These are phyloP conservation scores for Aptenodytes patagonicus DNA, from an alignment of 2,113 vertebrate genomes.

Conservation along the genomic window DNA sequence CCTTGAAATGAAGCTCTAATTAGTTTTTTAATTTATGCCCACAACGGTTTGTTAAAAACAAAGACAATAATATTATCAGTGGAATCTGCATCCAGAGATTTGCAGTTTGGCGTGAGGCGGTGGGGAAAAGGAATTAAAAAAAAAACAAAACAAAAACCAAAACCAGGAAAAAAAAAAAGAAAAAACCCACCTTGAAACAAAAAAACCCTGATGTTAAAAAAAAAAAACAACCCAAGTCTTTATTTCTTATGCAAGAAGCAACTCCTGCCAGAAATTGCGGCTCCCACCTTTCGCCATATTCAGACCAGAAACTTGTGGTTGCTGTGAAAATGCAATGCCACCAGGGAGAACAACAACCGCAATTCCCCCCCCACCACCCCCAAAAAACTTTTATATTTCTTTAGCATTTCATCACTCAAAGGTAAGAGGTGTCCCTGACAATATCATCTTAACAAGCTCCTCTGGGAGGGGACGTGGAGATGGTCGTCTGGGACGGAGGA, in stretches of 20 bases:
- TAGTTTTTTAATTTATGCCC: not conserved
- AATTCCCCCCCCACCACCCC: rapidly evolving
- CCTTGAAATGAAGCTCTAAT: not conserved
- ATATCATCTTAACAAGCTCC: not conserved
- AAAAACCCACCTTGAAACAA: not conserved
- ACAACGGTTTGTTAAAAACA: not conserved
- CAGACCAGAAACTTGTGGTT: not conserved
- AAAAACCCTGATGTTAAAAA: rapidly evolving
- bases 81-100: not conserved
- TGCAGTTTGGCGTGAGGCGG: not conserved
- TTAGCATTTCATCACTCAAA: not conserved
- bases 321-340: too few relatives aligned
- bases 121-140: not conserved
- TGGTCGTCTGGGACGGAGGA: rapidly evolving
- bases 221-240: not conserved
- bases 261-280: not conserved
- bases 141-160: not conserved
- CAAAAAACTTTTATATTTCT: not conserved
- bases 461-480: not conserved
- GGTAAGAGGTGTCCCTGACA: not conserved
- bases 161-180: not conserved
- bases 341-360: not conserved
- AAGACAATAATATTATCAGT: not conserved
- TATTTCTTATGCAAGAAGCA: not conserved
- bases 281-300: not conserved